A percentile compares a stretch with the other conserved stretches of the same genome.
These are phyloP conservation scores for Cyprinella venusta DNA, from an alignment of 2,797 vertebrate genomes.

Conservation along the genomic window DNA sequence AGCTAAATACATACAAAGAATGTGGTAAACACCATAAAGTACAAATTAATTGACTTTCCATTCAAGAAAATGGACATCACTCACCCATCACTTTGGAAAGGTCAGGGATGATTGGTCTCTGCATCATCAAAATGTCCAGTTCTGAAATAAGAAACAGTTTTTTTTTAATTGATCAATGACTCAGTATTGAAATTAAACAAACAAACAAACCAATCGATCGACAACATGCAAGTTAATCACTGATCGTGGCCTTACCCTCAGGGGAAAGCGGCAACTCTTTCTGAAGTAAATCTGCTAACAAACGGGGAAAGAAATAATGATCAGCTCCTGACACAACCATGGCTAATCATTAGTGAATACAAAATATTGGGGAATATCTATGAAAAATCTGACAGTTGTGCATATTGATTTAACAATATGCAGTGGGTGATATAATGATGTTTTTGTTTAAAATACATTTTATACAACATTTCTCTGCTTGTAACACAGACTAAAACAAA, in stretches of 20 bases:
- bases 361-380: neutral
- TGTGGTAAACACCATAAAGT: neutral
- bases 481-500: too few relatives aligned
- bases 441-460: too few relatives aligned
- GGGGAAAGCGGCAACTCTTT: rapidly evolving
- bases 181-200: neutral
- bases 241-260: conserved; percentile 6
- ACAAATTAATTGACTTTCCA: neutral
- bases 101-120: neutral
- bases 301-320: neutral
- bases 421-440: too few relatives aligned
- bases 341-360: neutral
- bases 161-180: neutral
- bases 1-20: conserved; percentile 1
- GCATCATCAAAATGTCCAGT: rapidly evolving
- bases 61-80: neutral
- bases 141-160: conserved; percentile 6
- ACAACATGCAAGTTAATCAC: neutral
- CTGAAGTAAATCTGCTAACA: neutral
- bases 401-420: too few relatives aligned
- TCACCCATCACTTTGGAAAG: neutral
- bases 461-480: too few relatives aligned
- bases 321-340: neutral
- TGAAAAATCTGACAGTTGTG: too few relatives aligned
- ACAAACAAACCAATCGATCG: neutral